Percentiles rank a stretch among this genome's conserved stretches.
Conservation (phyloP, 2,888 invertebrate genomes). For the Prionchulus punctatus region DNA sequence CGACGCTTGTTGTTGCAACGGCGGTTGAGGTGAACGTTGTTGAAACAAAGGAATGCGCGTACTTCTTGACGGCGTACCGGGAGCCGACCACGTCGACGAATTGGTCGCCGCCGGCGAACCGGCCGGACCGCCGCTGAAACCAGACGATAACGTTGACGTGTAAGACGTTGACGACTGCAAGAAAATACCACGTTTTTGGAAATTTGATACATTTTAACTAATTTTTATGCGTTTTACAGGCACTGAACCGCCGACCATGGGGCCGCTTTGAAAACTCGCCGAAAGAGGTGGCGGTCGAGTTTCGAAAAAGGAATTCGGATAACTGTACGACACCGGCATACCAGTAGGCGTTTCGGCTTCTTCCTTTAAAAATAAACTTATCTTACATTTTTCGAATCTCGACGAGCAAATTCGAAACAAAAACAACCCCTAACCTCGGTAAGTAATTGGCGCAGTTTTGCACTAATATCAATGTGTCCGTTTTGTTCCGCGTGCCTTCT, state of each 20-base stretch:
- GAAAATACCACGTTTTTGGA: too few species aligned
- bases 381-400: neutral
- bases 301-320: neutral
- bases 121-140: too few species aligned
- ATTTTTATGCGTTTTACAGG: neutral
- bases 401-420: too few species aligned
- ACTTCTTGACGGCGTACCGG: neutral
- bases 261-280: neutral
- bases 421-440: too few species aligned
- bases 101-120: neutral
- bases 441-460: neutral
- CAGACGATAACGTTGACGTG: neutral
- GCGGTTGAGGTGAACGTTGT: too few species aligned
- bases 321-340: neutral
- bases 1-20: neutral
- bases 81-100: neutral
- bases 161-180: neutral
- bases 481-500: neutral
- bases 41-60: too few species aligned
- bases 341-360: conserved; percentile 16
- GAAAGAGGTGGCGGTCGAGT: conserved; percentile 11
- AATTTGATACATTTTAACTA: too few species aligned
- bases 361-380: neutral
- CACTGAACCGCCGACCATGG: neutral
- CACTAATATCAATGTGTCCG: neutral